These are phyloP conservation scores for Otolemur crassicaudatus DNA, from an alignment of 2,797 vertebrate genomes.

Conservation along the genomic window DNA sequence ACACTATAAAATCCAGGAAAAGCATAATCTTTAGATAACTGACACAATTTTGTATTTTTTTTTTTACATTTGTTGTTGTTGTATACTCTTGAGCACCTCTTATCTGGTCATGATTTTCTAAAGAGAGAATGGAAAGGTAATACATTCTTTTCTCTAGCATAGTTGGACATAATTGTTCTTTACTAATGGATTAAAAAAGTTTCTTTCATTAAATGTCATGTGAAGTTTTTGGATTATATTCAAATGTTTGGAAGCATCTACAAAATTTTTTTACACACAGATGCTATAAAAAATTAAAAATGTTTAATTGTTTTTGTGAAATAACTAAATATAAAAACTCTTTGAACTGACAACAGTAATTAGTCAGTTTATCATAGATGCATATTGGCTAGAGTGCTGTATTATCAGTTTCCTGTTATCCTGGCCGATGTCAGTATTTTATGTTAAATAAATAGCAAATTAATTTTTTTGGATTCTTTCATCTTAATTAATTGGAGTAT, in stretches of 20 bases:
- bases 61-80: neutral
- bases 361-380: neutral
- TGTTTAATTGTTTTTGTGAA: neutral
- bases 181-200: neutral
- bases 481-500: neutral
- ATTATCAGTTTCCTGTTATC: neutral
- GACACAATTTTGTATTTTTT: neutral
- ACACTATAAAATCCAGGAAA: neutral
- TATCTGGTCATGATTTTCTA: neutral
- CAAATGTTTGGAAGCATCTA: neutral
- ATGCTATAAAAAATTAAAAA: neutral
- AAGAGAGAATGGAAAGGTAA: neutral
- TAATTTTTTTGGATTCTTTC: neutral
- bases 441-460: constrained; percentile 17
- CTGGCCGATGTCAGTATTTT: constrained; percentile 1
- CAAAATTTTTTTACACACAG: neutral
- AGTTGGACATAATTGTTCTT: neutral
- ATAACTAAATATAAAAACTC: neutral
- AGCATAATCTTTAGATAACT: neutral
- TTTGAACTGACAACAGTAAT: neutral
- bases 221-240: neutral
- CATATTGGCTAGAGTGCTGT: neutral
- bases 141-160: neutral
- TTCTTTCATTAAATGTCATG: neutral
- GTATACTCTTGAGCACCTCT: neutral